Base-by-base conservation (phyloP, 2,888 invertebrate species). In the Drosophila atripex region DNA sequence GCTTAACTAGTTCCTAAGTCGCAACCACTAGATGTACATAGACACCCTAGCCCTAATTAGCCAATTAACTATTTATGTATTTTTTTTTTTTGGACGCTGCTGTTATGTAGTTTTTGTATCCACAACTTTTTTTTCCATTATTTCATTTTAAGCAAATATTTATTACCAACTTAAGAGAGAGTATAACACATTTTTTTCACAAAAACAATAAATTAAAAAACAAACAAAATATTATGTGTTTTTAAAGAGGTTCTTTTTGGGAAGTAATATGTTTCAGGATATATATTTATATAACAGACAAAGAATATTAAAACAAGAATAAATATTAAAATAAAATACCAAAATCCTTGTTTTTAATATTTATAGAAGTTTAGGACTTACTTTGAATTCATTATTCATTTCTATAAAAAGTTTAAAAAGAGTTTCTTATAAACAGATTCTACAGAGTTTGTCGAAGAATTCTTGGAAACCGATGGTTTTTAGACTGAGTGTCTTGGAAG, bases 1-100 rank as follows among this genome's bases (percentile, higher is more conserved):
- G 90, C 90, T 90, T 90, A 80, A 50, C 63, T 90, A 90, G 90
- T 85, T 88, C 58, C 68, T 89, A 90, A 86, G 74, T 68, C 59
- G 7, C 55, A 75, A 46, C 66, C 58, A 54, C 35, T 49, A 47
- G 23, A 61, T 71, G 57, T 73, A 73, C 51, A 53, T 71, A 54
- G 1, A 11, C 38, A 23, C 14, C 5, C 14, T 68, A 51, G 49
- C 39, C 41, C 43, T 28, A 32, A 21, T 9, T 25, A 47, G 39
- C 39, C 9, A 53, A 16, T 50, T 32, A 54, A 50, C 14, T 25
- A 56, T 46, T 46, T 50, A 55, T 56, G 14, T 12, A 43, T 0
- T 28, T 47, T 71, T 18, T 71, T 18, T 80, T 86, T 88, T 83
- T 77, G 57, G 50, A 73, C 14, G 46, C 80, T 80, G 73, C 80